Evolutionary conservation across 2,888 invertebrate genomes (phyloP).

Genomic region (Lasiommata megera): DNA sequence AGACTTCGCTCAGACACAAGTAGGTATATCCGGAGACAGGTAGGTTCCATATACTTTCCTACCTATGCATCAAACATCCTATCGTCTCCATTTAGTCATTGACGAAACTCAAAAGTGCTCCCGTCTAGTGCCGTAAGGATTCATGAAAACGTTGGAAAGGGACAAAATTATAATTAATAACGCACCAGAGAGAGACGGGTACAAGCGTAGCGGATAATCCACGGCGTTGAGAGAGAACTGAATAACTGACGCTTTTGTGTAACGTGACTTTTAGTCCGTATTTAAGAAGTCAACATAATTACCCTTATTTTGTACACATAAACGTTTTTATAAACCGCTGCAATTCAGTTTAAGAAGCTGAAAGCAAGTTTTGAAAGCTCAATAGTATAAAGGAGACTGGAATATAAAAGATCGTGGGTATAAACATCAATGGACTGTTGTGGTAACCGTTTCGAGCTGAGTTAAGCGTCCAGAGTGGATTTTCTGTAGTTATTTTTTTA

Average conservation of each 20-base stretch:
- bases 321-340: too few relatives aligned
- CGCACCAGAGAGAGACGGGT: conserved; percentile 1
- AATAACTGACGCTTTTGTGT: background rate
- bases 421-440: too few relatives aligned
- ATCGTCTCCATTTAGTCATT: conserved; percentile 3
- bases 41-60: background rate
- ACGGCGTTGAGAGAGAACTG: background rate
- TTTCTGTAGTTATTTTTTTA: too few relatives aligned
- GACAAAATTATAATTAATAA: conserved; percentile 7
- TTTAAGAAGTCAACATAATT: background rate
- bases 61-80: background rate
- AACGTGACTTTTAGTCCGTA: background rate
- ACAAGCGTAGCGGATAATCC: conserved; percentile 4
- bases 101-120: conserved; percentile 6
- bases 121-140: background rate
- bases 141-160: background rate
- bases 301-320: too few relatives aligned
- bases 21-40: background rate
- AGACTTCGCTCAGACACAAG: background rate
- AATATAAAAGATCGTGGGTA: too few relatives aligned
- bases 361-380: too few relatives aligned
- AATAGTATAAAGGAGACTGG: too few relatives aligned
- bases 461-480: too few relatives aligned
- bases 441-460: too few relatives aligned
- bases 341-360: too few relatives aligned